Evolutionary conservation across 2,113 vertebrate species (phyloP), one percentile per base, ranked within the genome.

Genomic region (Leucopsar rothschildi): DNA sequence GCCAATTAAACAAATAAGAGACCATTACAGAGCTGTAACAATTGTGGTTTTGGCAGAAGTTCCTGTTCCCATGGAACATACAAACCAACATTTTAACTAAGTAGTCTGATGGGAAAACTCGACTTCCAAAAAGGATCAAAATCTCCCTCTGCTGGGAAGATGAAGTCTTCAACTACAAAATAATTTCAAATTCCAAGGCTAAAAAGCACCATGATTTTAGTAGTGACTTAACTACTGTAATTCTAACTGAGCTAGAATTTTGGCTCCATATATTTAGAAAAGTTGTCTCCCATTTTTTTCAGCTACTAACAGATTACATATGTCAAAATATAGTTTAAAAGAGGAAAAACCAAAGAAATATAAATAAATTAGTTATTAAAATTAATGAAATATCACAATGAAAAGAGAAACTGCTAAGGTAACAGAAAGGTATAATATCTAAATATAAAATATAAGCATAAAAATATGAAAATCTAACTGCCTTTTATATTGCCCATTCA

Each of bases 141-240:
- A 88, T 73, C 89, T 80, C 86, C 95, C 88, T 96, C 95, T 97
- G n/a, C 47, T 85, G 86, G 82, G 77, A 96, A 92, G 73, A 86
- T 31, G 23, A 87, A 89, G 24, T 47, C 65, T 87, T 39, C 25
- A 73, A 63, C 68, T 77, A 56, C 12, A 63, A 79, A 86, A 75
- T 47, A 72, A 82, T 81, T 71, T 52, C 14, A 75, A 59, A 65
- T 77, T 47, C 86, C 73, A 69, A 77, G 47, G 15, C 55, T 44
- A 31, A 78, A 80, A 87, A 90, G 31, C 55, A 81, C 12, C 50
- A 29, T 39, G 42, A 29, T 69, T 91, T 91, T 39, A 80, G 15
- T 21, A 47, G 40, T 72, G 19, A 24, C 6, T 75, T 81, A 69
- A 61, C 33, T 40, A 69, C 10, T 59, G 3, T 75, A 65, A 68